Conservation (phyloP, 2,888 invertebrate species). For the Chironomus tentans region DNA sequence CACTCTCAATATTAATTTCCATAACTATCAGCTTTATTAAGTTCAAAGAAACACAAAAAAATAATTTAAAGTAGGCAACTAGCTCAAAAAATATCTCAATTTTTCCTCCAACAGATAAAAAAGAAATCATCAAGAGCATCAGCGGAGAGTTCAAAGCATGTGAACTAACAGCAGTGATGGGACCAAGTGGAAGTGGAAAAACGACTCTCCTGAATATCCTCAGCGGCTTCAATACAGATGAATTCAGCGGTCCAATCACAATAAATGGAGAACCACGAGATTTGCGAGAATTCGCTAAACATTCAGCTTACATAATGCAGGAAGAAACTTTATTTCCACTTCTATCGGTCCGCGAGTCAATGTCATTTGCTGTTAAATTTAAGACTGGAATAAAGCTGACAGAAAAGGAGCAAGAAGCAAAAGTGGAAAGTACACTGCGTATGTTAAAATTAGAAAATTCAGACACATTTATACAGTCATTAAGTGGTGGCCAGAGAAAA, state of each 20-base stretch:
- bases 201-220: not conserved
- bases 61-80: too few relatives aligned
- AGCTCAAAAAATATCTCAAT: too few relatives aligned
- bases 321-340: slow-evolving; percentile 71
- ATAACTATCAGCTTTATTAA: too few relatives aligned
- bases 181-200: not conserved
- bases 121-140: not conserved
- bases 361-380: slow-evolving; percentile 76
- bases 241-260: slow-evolving; percentile 55
- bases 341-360: slow-evolving; percentile 76
- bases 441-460: slow-evolving; percentile 63
- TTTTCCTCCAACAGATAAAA: not conserved
- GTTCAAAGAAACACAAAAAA: too few relatives aligned
- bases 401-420: slow-evolving; percentile 48
- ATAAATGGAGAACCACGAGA: slow-evolving; percentile 64
- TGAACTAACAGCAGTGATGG: not conserved
- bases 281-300: slow-evolving; percentile 57
- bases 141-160: not conserved
- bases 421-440: slow-evolving; percentile 52
- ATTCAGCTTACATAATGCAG: slow-evolving; percentile 86
- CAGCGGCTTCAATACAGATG: slow-evolving; percentile 30
- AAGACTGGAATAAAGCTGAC: slow-evolving; percentile 64
- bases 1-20: too few relatives aligned
- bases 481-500: slow-evolving; percentile 88
- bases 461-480: slow-evolving; percentile 55